These are phyloP conservation scores for Prionace glauca DNA, from an alignment of 2,797 vertebrate species.

Conservation along the genomic window DNA sequence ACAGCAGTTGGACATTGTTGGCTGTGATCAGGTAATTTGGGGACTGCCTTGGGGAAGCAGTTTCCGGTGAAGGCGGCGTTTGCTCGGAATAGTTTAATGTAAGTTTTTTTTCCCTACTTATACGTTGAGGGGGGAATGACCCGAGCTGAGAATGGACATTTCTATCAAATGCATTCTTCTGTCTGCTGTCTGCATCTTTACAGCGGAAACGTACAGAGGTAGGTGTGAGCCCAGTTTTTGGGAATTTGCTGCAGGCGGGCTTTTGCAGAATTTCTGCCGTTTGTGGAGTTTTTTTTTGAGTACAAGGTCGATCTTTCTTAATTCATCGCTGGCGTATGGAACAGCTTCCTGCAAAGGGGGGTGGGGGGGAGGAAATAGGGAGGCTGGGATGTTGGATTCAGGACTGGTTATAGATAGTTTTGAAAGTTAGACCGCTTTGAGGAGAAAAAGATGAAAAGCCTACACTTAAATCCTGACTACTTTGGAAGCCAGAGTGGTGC, in stretches of 20 bases:
- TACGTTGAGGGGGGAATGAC: not conserved
- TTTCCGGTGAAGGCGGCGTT: conserved; percentile 38
- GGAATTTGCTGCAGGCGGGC: not conserved
- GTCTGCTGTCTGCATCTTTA: not conserved
- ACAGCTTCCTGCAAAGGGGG: not conserved
- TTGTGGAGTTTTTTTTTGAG: not conserved
- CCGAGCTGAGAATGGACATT: conserved; percentile 15
- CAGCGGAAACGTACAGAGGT: not conserved
- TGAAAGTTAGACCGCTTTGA: not conserved
- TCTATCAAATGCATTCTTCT: conserved; percentile 2
- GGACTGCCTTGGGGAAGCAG: not conserved
- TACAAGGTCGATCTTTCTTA: not conserved
- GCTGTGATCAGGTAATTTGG: not conserved
- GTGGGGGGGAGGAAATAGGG: not conserved
- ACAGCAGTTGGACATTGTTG: not conserved
- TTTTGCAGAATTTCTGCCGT: not conserved
- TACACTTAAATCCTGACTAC: not conserved
- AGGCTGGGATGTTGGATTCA: not conserved
- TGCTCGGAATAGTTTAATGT: conserved; percentile 3
- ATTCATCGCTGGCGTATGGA: not conserved
- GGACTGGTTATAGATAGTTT: too few relatives aligned
- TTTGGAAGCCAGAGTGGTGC: not conserved
- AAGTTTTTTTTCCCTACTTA: not conserved
- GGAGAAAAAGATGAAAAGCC: too few relatives aligned
- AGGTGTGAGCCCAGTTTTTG: not conserved